Evolutionary conservation across 1,140 invertebrate genomes (phyloP), one percentile per base, ranked within the genome.

Genomic region (Orchestia grillus): DNA sequence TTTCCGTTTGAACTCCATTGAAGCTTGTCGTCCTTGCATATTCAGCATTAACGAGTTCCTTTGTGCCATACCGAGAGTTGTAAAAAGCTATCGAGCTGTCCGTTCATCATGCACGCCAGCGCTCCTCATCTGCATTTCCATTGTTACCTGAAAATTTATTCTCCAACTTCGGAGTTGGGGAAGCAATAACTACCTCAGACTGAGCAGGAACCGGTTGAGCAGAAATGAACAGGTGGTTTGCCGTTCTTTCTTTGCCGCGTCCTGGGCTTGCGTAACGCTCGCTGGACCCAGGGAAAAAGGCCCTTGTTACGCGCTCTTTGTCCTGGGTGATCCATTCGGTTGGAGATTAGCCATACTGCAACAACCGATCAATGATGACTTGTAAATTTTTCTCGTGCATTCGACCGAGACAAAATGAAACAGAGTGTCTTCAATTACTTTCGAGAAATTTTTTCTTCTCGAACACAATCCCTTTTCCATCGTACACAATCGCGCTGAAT

Each of bases 121-220:
- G 41, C n/a, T 0, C 36, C 88, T 90, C 43, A 90, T 90, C 88
- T 90, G 88, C 88, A 90, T 90, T 90, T 90, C 43, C 43, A 90
- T 90, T 90, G 88, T 90, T 90, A 36, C 88, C 88, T 19, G 28
- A 41, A 15, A 90, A 90, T 90, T 90, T 41, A 90, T 90, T 90
- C 88, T 28, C 41, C 41, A 90, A 90, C 88, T 90, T 77, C 36
- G 62, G 62, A 77, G 88, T 16, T 42, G 88, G 43, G 88, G 43
- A 90, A 90, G 41, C n/a, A 90, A 44, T 90, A 15, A 42, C 88
- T 90, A 90, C 41, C n/a, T 41, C 36, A 23, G 15, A 41, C 11
- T 41, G 42, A 36, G 3, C 88, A 11, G 88, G 88, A 90, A 90
- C 88, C 88, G 88, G 88, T 90, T 90, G 11, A 16, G 43, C 88